Percentiles rank a stretch among this genome's conserved stretches.
These are phyloP conservation scores for Xenops minutus DNA, from an alignment of 2,797 vertebrate genomes.

Conservation along the genomic window DNA sequence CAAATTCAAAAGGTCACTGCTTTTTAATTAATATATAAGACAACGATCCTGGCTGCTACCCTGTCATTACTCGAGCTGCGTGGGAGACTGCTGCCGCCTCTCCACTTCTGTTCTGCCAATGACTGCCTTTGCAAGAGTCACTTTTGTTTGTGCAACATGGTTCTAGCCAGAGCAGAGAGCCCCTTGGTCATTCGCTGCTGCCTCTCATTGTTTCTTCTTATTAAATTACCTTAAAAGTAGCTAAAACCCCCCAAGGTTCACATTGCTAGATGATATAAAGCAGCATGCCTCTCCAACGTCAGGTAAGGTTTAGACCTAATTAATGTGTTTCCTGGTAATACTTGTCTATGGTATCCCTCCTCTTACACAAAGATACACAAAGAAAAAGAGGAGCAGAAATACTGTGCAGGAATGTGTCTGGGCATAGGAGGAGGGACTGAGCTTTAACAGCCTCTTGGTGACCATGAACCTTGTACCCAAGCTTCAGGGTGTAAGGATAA, in stretches of 20 bases:
- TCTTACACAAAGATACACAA: not conserved
- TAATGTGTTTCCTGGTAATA: not conserved
- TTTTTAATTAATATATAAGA: not conserved
- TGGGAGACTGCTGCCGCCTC: not conserved
- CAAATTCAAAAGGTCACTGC: not conserved
- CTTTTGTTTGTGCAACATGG: fast-evolving
- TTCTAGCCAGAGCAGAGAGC: not conserved
- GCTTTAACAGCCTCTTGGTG: not conserved
- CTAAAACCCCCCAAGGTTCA: not conserved
- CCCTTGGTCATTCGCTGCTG: not conserved
- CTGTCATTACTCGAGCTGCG: not conserved
- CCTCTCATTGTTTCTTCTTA: not conserved
- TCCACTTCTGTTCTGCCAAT: not conserved
- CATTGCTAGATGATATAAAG: not conserved
- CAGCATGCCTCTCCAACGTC: not conserved
- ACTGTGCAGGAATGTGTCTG: not conserved
- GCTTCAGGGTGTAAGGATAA: not conserved
- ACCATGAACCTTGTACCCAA: not conserved
- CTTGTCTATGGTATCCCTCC: not conserved
- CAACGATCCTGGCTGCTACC: not conserved
- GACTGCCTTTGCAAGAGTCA: not conserved
- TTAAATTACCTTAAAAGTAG: not conserved
- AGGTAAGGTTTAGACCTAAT: not conserved
- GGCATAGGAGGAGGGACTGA: not conserved
- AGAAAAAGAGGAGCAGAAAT: not conserved